A percentile compares a stretch with the other conserved stretches of the same genome.
phyloP scores from a whole-genome alignment of 2,888 invertebrate genomes.

The Malthinus flaveolus region DNA sequence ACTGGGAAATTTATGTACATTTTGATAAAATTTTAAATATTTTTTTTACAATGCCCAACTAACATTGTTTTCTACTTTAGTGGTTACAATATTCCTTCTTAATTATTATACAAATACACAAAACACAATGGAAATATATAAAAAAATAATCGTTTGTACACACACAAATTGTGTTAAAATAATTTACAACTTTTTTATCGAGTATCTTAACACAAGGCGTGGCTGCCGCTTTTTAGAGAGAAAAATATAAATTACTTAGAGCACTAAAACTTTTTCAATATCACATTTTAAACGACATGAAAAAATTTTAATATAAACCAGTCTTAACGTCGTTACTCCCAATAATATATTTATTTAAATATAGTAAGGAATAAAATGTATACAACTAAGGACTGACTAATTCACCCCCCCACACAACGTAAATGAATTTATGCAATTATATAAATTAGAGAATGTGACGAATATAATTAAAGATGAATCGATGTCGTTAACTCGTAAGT shows the following conservation, averaged over 20 bases:
- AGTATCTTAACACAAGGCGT: neutral
- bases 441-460: too few relatives aligned
- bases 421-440: too few relatives aligned
- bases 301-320: conserved; percentile 20
- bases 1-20: too few relatives aligned
- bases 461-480: too few relatives aligned
- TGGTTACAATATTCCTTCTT: too few relatives aligned
- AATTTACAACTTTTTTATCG: neutral
- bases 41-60: too few relatives aligned
- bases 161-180: neutral
- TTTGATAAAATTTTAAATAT: too few relatives aligned
- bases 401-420: conserved; percentile 13
- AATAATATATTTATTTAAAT: conserved; percentile 28
- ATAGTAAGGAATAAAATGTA: conserved; percentile 27
- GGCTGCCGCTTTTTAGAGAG: neutral
- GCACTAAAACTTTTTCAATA: conserved; percentile 13
- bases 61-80: too few relatives aligned
- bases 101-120: too few relatives aligned
- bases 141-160: conserved; percentile 1
- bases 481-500: too few relatives aligned
- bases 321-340: conserved; percentile 25
- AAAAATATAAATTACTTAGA: conserved; percentile 12
- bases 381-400: conserved; percentile 10
- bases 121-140: neutral
- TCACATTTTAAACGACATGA: conserved; percentile 16